phyloP scores from a whole-genome alignment of 2,888 invertebrate genomes.

The Eupelmus urozonus region DNA sequence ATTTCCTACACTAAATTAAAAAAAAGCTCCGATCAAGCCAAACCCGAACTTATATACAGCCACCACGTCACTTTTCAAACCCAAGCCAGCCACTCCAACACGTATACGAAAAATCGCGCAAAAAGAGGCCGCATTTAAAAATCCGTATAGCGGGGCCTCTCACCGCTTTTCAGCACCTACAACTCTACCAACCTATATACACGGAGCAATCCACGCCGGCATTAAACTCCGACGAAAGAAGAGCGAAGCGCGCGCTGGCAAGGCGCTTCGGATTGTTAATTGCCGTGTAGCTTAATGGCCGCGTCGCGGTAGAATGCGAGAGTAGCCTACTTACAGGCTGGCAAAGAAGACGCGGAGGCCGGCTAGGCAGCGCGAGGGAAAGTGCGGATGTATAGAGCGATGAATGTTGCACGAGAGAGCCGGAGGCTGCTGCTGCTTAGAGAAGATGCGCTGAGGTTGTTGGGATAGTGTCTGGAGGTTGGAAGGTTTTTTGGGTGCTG shows the following conservation, averaged over 20 bases:
- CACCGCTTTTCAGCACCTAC: neutral
- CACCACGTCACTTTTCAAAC: too few relatives aligned
- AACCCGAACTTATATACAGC: too few relatives aligned
- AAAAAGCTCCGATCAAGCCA: too few relatives aligned
- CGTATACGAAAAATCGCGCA: neutral
- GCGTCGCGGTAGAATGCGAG: neutral
- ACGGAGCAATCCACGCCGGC: too few relatives aligned
- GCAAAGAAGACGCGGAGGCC: neutral
- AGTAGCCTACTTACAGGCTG: conserved; percentile 43
- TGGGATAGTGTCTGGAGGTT: neutral
- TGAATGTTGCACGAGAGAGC: conserved; percentile 29
- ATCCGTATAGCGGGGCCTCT: too few relatives aligned
- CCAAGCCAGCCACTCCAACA: too few relatives aligned
- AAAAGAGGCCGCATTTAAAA: neutral
- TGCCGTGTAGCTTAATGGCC: neutral
- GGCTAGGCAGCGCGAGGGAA: conserved; percentile 1
- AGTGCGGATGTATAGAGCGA: neutral
- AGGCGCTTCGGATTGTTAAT: conserved; percentile 14
- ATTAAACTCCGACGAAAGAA: too few relatives aligned
- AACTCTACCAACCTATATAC: too few relatives aligned
- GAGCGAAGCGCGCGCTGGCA: too few relatives aligned
- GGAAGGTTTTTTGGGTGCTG: neutral
- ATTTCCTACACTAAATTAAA: too few relatives aligned
- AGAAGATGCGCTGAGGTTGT: neutral
- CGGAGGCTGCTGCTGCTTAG: neutral